Conservation (phyloP, 2,113 vertebrate species). For the Coryphaenoides rupestris region DNA sequence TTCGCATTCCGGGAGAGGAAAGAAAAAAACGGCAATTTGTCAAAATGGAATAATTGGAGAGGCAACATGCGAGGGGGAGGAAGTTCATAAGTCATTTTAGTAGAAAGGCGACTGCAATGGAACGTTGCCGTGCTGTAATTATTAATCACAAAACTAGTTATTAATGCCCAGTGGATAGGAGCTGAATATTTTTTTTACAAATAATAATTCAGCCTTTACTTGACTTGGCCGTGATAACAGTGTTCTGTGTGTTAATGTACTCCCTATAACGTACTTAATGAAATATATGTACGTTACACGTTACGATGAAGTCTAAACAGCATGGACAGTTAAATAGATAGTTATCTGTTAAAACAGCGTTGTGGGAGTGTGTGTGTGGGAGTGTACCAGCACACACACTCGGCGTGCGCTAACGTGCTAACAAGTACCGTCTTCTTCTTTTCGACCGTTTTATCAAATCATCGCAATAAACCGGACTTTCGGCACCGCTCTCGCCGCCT, state of each 20-base stretch:
- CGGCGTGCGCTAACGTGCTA: too few relatives aligned
- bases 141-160: constrained; percentile 1
- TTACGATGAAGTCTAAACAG: too few relatives aligned
- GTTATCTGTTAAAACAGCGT: too few relatives aligned
- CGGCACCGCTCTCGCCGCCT: too few relatives aligned
- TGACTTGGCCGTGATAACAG: neutral
- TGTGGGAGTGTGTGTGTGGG: too few relatives aligned
- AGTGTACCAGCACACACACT: too few relatives aligned
- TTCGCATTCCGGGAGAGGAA: neutral
- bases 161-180: neutral
- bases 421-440: too few relatives aligned
- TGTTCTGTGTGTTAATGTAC: neutral
- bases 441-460: too few relatives aligned
- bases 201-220: neutral
- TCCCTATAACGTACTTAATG: too few relatives aligned
- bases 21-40: constrained; percentile 16
- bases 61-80: neutral
- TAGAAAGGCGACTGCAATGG: constrained; percentile 4
- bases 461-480: too few relatives aligned
- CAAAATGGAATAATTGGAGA: constrained; percentile 8
- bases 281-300: too few relatives aligned
- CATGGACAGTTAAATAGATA: too few relatives aligned
- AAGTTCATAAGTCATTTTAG: constrained; percentile 1
- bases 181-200: neutral
- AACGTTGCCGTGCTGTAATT: neutral